Base-by-base conservation (phyloP, 1,140 invertebrate genomes). In the Euschistus heros region DNA sequence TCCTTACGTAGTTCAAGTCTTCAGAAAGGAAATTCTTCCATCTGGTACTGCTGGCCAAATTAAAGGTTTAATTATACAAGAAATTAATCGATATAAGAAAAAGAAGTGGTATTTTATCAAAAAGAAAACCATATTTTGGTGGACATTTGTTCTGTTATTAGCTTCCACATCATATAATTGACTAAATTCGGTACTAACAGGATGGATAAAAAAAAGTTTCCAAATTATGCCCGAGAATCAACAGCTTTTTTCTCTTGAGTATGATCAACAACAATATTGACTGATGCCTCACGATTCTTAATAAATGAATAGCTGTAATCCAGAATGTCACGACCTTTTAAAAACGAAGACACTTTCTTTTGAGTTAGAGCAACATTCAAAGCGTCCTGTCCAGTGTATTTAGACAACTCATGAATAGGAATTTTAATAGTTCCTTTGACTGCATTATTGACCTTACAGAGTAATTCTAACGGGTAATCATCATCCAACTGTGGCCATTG, bases 401-500 rank as follows among this genome's bases (percentile, higher is more conserved):
- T 44, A 15, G 18, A 30, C 10, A 70, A 54, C 18, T 63, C 15
- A 22, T 30, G 42, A 30, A 55, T 59, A 1, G 66, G 65, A 17
- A 71, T 46, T 52, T 62, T 50, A 17, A 62, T 42, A 26, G 13
- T 61, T 17, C 27, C 52, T 67, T 69, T 69, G 5, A 63, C 27
- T 42, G 63, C 63, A 54, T 67, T 67, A 50, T 69, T 69, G 1
- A 69, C 68, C 55, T 62, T 50, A 20, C 42, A 67, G 15, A 62
- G 17, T 0, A 69, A 52, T 18, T 46, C 18, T 22, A 68, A 55
- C 27, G 42, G 30, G 74, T 86, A 93, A 67, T 86, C 73, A 22
- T 77, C 73, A 76, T 95, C 91, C 17, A 94, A 79, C 69, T 81
- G 73, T 1, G 94, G 93, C 92, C 92, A 96, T 5, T 72, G 77